Base-by-base conservation (phyloP, 2,888 invertebrate species). In the Hirtodrosophila histrioides region DNA sequence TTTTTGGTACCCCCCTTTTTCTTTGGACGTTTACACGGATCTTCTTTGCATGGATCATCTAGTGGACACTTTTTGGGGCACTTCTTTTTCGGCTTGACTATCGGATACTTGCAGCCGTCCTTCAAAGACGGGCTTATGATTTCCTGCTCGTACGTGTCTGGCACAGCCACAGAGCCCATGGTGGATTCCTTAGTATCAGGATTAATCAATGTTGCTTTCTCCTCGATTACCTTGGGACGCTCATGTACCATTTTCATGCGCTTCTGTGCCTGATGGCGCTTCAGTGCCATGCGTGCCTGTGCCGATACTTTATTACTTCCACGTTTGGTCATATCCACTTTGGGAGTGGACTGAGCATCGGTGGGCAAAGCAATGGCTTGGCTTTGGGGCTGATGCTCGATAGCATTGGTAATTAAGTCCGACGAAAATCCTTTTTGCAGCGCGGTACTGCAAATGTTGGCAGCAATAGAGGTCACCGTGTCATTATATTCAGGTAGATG, bases 371-470 rank as follows among this genome's bases (percentile, higher is more conserved):
- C 43, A 31, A 27, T 41, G 7, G 41, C 29, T 29, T n/a, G 36
- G 43, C 17, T 9, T 9, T 11, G 10, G 4, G 39, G n/a, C 9
- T 29, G 3, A 8, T 7, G 12, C 5, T 56, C 53, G 11, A 11
- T 29, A 5, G 35, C 7, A 11, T 7, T 17, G 4, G 7, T 1
- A 0, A 43, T 5, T 37, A 29, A 8, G 4, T 84, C 75, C 0
- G 67, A 4, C 0, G 75, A 58, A 24, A 90, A 86, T 0, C 88
- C 85, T 12, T 65, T 69, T 31, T 86, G 74, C 4, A 90, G 41
- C 0, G 89, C 89, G 0, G 83, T 78, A 35, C 88, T 88, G 64
- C 90, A 90, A 2, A 89, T 75, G 44, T 77, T 88, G 3, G 90
- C 89, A 0, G 89, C 89, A 43, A 90, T 67, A 0, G 88, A 73